These are phyloP conservation scores for Tursiops truncatus DNA, from an alignment of 2,113 vertebrate genomes.

Conservation along the genomic window DNA sequence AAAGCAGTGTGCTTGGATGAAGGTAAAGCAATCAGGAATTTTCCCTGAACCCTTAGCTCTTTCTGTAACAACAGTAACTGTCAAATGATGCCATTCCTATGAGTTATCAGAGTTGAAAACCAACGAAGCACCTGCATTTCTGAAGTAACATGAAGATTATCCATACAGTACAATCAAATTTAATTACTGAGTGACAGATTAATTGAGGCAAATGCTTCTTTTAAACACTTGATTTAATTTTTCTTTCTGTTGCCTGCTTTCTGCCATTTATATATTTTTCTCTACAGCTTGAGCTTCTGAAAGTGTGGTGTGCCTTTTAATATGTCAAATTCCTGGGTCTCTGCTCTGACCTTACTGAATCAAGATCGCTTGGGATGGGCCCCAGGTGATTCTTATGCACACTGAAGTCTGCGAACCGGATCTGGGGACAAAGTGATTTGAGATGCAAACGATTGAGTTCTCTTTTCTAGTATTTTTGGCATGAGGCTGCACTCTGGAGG, in stretches of 20 bases:
- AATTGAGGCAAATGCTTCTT: conserved; percentile 29
- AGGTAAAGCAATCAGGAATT: not conserved
- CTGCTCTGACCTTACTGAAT: not conserved
- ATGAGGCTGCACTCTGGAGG: not conserved
- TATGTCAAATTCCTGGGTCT: not conserved
- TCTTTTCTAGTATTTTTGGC: not conserved
- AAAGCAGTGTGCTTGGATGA: conserved; percentile 1
- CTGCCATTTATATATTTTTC: not conserved
- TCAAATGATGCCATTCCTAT: not conserved
- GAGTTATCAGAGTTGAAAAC: not conserved
- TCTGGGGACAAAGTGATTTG: not conserved
- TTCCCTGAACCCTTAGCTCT: not conserved
- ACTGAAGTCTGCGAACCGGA: not conserved
- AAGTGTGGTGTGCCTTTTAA: not conserved
- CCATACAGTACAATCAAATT: not conserved
- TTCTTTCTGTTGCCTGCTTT: not conserved
- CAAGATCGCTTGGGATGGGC: not conserved
- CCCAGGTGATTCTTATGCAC: not conserved
- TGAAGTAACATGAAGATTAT: not conserved
- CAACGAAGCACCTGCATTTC: not conserved
- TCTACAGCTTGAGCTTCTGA: not conserved
- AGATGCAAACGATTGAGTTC: not conserved
- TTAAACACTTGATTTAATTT: conserved; percentile 1
- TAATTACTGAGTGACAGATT: not conserved
- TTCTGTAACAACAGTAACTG: not conserved